Evolutionary conservation across 1,140 invertebrate species (phyloP).

Genomic region (Plodia interpunctella): DNA sequence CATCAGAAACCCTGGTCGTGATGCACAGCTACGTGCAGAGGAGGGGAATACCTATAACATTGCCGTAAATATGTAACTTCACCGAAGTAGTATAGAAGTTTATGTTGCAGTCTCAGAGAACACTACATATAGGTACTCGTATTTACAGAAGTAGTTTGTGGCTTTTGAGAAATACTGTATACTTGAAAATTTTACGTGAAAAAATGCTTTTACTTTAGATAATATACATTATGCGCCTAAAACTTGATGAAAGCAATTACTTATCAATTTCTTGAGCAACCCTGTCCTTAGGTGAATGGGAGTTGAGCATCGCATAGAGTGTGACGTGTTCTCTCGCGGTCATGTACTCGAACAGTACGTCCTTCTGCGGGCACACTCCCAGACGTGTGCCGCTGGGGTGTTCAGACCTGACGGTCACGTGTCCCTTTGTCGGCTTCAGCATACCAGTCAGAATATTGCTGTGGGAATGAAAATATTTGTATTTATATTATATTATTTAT

Average conservation of each 20-base stretch:
- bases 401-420: slow-evolving; percentile 65
- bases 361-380: slow-evolving; percentile 90
- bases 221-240: too few species aligned
- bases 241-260: slow-evolving; percentile 32
- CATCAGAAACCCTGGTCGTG: too few species aligned
- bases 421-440: slow-evolving; percentile 77
- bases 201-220: too few species aligned
- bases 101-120: too few species aligned
- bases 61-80: too few species aligned
- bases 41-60: too few species aligned
- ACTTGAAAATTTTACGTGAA: too few species aligned
- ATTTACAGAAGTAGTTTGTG: too few species aligned
- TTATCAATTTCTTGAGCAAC: slow-evolving; percentile 68
- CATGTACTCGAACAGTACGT: slow-evolving; percentile 88
- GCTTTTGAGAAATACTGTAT: too few species aligned
- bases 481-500: background rate
- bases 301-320: slow-evolving; percentile 87
- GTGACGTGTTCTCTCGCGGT: slow-evolving; percentile 88
- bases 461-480: slow-evolving; percentile 10
- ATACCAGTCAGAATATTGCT: slow-evolving; percentile 84
- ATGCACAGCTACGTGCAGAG: too few species aligned
- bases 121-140: too few species aligned
- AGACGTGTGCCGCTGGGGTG: slow-evolving; percentile 58
- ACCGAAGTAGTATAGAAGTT: too few species aligned
- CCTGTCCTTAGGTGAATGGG: slow-evolving; percentile 59